Evolutionary conservation across 2,888 invertebrate species (phyloP).

Genomic region (Amphipyra berbera): DNA sequence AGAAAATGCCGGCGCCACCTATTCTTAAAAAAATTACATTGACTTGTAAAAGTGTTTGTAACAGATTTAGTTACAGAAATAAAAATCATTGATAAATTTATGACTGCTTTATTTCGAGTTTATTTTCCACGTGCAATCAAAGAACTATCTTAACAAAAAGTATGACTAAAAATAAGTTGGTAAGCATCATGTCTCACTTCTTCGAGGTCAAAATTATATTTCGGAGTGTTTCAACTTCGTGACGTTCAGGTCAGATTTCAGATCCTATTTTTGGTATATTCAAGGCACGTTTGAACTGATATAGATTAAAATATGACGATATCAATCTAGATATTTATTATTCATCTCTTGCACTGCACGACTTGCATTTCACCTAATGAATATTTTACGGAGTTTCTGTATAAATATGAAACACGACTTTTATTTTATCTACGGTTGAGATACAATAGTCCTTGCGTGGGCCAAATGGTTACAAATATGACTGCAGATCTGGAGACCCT

Average conservation of each 20-base stretch:
- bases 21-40: no score
- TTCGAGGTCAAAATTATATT: constrained; percentile 8
- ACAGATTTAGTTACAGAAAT: no score
- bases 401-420: constrained; percentile 67
- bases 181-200: neutral
- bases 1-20: no score
- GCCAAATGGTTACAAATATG: constrained; percentile 2
- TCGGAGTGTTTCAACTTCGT: constrained; percentile 27
- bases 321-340: constrained; percentile 79
- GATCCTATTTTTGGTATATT: constrained; percentile 61
- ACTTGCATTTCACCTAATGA: constrained; percentile 82
- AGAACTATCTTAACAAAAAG: no score
- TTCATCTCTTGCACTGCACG: constrained; percentile 76
- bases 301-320: constrained; percentile 79
- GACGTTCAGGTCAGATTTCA: constrained; percentile 29
- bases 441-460: constrained; percentile 17
- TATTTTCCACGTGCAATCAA: no score
- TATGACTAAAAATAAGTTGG: no score
- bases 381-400: constrained; percentile 76
- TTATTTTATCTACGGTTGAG: constrained; percentile 46
- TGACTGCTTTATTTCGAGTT: no score
- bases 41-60: no score
- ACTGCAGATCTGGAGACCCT: neutral
- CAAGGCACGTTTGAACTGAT: constrained; percentile 76
- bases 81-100: no score